These are phyloP conservation scores for Lepeophtheirus nordmannii DNA, from an alignment of 2,888 invertebrate species.

Conservation along the genomic window DNA sequence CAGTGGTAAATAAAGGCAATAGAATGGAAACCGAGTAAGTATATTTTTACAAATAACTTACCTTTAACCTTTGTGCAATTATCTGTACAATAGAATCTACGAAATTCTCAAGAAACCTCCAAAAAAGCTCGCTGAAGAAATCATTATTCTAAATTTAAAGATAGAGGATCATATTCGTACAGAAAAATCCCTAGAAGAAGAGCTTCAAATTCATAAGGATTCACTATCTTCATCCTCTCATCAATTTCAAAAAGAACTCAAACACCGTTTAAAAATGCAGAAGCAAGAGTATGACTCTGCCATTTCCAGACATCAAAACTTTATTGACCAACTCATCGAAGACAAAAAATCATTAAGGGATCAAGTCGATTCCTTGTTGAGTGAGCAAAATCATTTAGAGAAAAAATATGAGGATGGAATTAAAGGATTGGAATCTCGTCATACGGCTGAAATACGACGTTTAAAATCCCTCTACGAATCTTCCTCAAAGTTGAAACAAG, in stretches of 20 bases:
- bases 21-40: no score
- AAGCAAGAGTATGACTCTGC: conserved; percentile 16
- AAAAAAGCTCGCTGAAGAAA: conserved; percentile 11
- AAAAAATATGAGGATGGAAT: conserved; percentile 2
- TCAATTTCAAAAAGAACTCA: conserved; percentile 17
- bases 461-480: conserved; percentile 5
- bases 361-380: not conserved
- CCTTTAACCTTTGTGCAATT: no score
- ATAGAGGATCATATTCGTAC: conserved; percentile 7
- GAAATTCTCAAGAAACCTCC: not conserved
- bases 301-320: conserved; percentile 11
- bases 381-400: not conserved
- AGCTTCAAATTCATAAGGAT: not conserved
- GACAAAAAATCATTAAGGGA: not conserved
- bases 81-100: not conserved
- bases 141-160: conserved; percentile 1
- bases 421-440: not conserved
- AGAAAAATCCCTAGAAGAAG: not conserved
- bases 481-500: conserved; percentile 5
- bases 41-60: no score
- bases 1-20: no score
- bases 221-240: conserved; percentile 1
- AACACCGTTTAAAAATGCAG: conserved; percentile 7
- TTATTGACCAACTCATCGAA: conserved; percentile 18
- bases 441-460: conserved; percentile 6